These are phyloP conservation scores for Ctena decussata DNA, from an alignment of 2,888 invertebrate genomes.

Conservation along the genomic window DNA sequence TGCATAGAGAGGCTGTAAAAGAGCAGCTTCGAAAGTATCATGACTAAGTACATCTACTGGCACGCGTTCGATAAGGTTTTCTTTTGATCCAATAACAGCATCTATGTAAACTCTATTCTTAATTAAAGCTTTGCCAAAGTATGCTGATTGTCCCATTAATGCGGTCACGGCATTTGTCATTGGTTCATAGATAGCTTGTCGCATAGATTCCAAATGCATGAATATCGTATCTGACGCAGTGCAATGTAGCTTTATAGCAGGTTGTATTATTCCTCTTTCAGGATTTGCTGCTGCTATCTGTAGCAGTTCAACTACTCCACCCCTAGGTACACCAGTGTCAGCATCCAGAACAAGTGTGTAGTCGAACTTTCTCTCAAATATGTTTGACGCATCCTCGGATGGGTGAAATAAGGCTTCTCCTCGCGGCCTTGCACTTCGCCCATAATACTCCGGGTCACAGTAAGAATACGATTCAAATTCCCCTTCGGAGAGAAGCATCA, in stretches of 20 bases:
- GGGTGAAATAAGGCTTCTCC: conserved; percentile 80
- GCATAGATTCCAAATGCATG: conserved; percentile 81
- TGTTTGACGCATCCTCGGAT: conserved; percentile 78
- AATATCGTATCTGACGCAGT: conserved; percentile 76
- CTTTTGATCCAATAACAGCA: conserved; percentile 78
- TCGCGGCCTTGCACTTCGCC: conserved; percentile 71
- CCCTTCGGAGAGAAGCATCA: conserved; percentile 82
- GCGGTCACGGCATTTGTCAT: conserved; percentile 80
- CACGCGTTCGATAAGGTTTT: conserved; percentile 78
- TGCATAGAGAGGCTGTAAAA: conserved; percentile 78
- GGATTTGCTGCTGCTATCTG: conserved; percentile 81
- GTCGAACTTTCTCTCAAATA: conserved; percentile 77
- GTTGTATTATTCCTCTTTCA: conserved; percentile 81
- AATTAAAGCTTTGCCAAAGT: conserved; percentile 82
- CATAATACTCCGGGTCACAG: conserved; percentile 76
- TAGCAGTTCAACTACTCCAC: conserved; percentile 75
- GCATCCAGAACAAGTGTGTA: conserved; percentile 82
- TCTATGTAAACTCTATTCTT: conserved; percentile 81
- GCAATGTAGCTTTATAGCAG: conserved; percentile 79
- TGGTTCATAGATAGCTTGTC: conserved; percentile 80
- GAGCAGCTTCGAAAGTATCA: conserved; percentile 82
- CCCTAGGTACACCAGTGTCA: conserved; percentile 78
- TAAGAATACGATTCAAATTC: conserved; percentile 78
- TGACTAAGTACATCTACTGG: conserved; percentile 83
- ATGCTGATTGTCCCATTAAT: conserved; percentile 78